phyloP scores from a whole-genome alignment of 2,888 invertebrate genomes.

The Molorchus minor region DNA sequence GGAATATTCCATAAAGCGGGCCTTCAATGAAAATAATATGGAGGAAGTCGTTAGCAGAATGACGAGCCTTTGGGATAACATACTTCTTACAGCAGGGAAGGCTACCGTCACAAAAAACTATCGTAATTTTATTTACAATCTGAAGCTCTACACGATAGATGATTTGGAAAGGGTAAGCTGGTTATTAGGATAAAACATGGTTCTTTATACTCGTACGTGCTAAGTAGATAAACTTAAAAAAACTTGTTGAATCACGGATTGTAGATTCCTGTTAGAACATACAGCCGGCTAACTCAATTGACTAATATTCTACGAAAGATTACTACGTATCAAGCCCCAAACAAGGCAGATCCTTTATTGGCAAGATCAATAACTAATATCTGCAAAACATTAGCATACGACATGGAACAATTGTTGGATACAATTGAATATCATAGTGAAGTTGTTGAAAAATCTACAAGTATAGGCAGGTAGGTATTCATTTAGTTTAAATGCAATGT shows the following conservation, averaged over 20 bases:
- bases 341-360: neutral
- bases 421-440: neutral
- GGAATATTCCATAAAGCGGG: neutral
- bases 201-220: too few relatives aligned
- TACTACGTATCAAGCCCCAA: neutral
- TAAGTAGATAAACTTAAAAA: too few relatives aligned
- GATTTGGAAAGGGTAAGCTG: neutral
- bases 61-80: slow-evolving; percentile 1
- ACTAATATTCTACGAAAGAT: neutral
- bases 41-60: neutral
- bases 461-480: too few relatives aligned
- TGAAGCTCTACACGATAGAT: neutral
- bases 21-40: neutral
- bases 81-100: neutral
- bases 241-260: too few relatives aligned
- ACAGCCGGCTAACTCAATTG: neutral
- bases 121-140: slow-evolving; percentile 1
- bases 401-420: neutral
- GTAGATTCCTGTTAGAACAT: slow-evolving; percentile 3
- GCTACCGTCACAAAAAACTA: neutral
- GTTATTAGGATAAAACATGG: too few relatives aligned
- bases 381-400: slow-evolving; percentile 7
- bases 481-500: too few relatives aligned
- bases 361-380: neutral
- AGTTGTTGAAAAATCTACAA: too few relatives aligned